Evolutionary conservation across 2,113 vertebrate genomes (phyloP), one percentile per base, ranked within the genome.

Genomic region (Heliornis fulica): DNA sequence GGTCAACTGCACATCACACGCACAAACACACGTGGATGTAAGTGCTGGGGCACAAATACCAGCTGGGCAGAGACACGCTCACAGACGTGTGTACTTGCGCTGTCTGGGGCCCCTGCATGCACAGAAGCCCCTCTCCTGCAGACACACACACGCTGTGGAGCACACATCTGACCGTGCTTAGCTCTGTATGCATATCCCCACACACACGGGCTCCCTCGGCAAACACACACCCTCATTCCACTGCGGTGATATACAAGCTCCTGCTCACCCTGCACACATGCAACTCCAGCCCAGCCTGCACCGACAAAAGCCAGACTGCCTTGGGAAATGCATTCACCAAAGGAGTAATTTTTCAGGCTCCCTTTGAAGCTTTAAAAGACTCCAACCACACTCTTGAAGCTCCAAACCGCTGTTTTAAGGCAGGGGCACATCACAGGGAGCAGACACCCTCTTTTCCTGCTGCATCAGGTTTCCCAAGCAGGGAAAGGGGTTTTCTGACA

Each of bases 21-120:
- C 16, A 3, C 1, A 17, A 28, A 15, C 1, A 28, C 0, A 9
- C 0, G 3, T 59, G 4, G 28, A 1, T 0, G 10, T 5, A 7
- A 5, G 2, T 3, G 19, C 79, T 16, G 4, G 0, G 12, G 63
- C 57, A 43, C 69, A 19, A 13, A 8, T 1, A 29, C 34, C 40
- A 19, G 15, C 2, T 0, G 12, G 61, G 65, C 20, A 14, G 5
- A 1, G 26, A 1, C 6, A 40, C 16, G 1, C 3, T 2, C 60
- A 2, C 2, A 3, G 32, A 21, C 11, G 11, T 1, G 15, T 51
- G 20, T 2, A 8, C 48, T 4, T 1, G 20, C 2, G 7, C 54
- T 18, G 16, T 1, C 19, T 3, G 26, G 38, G 32, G 53, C 66
- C 72, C 64, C 65, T 7, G 60, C 17, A 2, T 0, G 5, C 45